Base-by-base conservation (phyloP, 2,113 vertebrate species). In the Apteryx owenii region DNA sequence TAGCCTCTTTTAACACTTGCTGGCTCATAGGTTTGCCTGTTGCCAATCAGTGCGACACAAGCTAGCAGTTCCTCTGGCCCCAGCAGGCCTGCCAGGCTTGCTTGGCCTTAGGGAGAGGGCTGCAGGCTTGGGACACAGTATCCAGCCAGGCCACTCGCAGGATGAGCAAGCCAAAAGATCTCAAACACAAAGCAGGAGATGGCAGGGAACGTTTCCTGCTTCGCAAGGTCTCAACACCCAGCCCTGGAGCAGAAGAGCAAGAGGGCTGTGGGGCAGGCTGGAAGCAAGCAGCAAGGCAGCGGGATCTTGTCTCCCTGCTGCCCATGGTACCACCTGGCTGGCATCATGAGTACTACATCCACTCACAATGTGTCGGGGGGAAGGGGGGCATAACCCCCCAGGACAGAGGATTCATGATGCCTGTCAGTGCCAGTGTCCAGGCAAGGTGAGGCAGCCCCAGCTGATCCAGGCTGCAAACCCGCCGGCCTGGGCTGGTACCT, bases 371-470 rank as follows among this genome's bases (percentile, higher is more conserved):
- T 20, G 53, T 16, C 7, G 25, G 44, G 12, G 66, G 5, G 12
- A 8, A 28, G 17, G 46, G 29, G 10, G 18, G 29, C 31, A 65
- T 25, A 3, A 69, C 44, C 44, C 46, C 44, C 46, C 17, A 60
- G 42, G 42, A 5, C 3, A 0, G 0, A 4, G 11, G 44, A 33
- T 33, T 62, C 66, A 23, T 25, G 13, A 12, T n/a, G 58, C 44
- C 81, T 89, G 81, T 48, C 3, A 1, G 56, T 5, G 6, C 9
- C 38, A 6, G 2, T 3, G 7, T 21, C 38, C 62, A 58, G 42
- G 51, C 81, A 65, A 14, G 12, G 69, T 23, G 6, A 81, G 31
- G 65, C 25, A 42, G n/a, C 51, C 36, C 36, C 51, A 36, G 44
- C 66, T 31, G 28, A 73, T 92, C 78, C 65, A 81, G 81, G 40